A percentile compares a stretch with the other conserved stretches of the same genome.
phyloP scores from a whole-genome alignment of 2,888 invertebrate species.

The Ellobium chinense region DNA sequence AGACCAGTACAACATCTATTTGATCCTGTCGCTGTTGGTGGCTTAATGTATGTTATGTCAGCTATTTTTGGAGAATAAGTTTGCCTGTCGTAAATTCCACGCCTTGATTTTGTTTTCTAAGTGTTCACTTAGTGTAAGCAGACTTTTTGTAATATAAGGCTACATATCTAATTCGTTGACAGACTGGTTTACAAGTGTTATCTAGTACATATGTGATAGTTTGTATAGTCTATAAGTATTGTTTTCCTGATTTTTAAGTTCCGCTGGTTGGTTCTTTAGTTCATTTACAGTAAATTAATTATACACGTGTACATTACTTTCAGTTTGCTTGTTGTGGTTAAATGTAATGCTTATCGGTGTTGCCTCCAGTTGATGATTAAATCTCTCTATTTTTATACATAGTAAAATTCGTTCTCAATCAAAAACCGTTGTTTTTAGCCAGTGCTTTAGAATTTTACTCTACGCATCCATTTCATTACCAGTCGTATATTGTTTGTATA shows the following conservation, averaged over 20 bases:
- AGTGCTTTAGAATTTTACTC: too few relatives aligned
- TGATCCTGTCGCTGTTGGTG: neutral
- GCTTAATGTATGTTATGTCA: too few relatives aligned
- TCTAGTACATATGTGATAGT: constrained; percentile 16
- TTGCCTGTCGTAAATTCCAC: neutral
- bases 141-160: neutral
- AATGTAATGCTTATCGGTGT: constrained; percentile 27
- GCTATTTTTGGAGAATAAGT: neutral
- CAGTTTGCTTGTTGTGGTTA: constrained; percentile 17
- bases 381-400: constrained; percentile 31
- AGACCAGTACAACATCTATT: neutral
- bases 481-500: too few relatives aligned
- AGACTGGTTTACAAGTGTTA: neutral
- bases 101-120: neutral
- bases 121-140: neutral
- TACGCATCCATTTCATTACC: too few relatives aligned
- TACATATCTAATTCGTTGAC: neutral
- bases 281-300: constrained; percentile 9
- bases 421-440: too few relatives aligned
- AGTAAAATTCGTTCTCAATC: neutral
- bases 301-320: constrained; percentile 12
- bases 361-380: neutral
- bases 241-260: constrained; percentile 35
- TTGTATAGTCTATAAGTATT: neutral
- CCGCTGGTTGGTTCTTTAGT: constrained; percentile 38